Evolutionary conservation across 30 jellyfish, hydroid and myxozoan species (phyloP).

Genomic region (Aurelia aurita complex sp. Pacific): DNA sequence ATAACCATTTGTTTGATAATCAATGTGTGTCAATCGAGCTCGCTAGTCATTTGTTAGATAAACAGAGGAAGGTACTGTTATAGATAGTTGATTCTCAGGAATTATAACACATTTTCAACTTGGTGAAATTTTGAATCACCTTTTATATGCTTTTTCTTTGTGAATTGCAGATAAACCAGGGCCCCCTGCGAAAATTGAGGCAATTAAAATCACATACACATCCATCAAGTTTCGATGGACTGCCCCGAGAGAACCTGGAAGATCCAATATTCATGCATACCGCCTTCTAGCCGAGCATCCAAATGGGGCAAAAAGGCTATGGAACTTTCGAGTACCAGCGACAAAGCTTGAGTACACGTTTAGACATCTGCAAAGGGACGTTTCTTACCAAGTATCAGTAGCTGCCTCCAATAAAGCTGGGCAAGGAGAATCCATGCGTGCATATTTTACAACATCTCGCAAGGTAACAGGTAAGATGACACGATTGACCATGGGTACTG

Average conservation of each 20-base stretch:
- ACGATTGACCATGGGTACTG: too few species aligned
- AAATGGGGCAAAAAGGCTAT: not conserved
- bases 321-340: not conserved
- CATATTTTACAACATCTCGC: not conserved
- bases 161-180: not conserved
- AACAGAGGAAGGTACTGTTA: too few species aligned
- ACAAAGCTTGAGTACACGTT: not conserved
- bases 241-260: not conserved
- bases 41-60: too few species aligned
- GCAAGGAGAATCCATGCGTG: not conserved
- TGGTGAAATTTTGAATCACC: too few species aligned
- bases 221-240: not conserved
- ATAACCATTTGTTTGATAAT: too few species aligned
- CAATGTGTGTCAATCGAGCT: too few species aligned
- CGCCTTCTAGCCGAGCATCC: not conserved
- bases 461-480: not conserved
- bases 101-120: too few species aligned
- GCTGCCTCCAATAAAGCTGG: not conserved
- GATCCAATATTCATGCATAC: not conserved
- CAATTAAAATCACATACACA: not conserved
- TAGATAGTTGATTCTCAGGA: too few species aligned
- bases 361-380: not conserved
- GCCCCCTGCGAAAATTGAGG: not conserved
- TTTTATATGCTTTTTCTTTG: not conserved
- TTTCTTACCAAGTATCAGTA: not conserved